phyloP scores from a whole-genome alignment of 2,113 vertebrate genomes.

The Tauraco erythrolophus region DNA sequence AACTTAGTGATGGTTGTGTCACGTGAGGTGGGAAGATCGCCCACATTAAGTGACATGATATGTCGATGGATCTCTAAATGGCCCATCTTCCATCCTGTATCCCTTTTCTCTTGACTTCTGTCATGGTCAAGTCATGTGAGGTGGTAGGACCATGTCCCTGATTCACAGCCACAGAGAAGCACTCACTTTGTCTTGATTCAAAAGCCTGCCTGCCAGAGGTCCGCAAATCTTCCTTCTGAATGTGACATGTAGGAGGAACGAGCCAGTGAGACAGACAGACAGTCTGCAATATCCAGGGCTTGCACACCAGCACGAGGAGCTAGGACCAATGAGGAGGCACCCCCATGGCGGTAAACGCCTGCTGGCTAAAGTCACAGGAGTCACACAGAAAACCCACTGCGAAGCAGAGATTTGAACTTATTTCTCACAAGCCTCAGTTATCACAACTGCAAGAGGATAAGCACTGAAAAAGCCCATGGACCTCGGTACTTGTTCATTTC shows the following conservation, averaged over 20 bases:
- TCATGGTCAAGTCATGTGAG: background rate
- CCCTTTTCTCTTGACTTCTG: background rate
- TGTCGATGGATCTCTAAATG: background rate
- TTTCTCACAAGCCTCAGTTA: background rate
- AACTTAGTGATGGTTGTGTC: background rate
- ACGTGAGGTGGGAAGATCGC: background rate
- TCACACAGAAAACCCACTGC: background rate
- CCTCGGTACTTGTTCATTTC: fast-evolving
- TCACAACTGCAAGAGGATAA: background rate
- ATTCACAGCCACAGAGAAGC: background rate
- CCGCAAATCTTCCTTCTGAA: background rate
- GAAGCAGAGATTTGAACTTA: background rate
- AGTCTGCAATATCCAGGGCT: background rate
- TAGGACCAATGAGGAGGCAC: background rate
- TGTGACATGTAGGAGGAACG: background rate
- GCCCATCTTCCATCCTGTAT: background rate
- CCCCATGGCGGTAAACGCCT: fast-evolving
- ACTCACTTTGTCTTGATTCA: background rate
- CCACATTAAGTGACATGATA: background rate
- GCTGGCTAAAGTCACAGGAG: background rate
- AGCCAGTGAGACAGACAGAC: background rate
- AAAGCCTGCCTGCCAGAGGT: background rate
- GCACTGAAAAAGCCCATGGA: background rate
- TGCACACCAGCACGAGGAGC: fast-evolving
- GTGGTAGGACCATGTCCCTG: background rate